Conservation (phyloP, 2,113 vertebrate species). For the Petroica traversi region DNA sequence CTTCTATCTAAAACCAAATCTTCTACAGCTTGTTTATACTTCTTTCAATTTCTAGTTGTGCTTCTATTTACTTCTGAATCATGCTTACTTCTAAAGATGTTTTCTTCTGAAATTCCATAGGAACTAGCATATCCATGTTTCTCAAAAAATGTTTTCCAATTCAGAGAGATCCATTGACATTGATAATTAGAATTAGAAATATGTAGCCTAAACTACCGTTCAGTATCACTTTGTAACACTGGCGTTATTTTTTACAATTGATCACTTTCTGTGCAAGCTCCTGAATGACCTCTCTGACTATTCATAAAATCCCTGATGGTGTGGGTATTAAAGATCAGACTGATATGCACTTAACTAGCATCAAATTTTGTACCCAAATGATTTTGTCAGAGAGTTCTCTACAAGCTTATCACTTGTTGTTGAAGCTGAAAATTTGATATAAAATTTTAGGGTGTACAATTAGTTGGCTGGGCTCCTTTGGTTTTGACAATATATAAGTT, state of each 20-base stretch:
- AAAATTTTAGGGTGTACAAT: background rate
- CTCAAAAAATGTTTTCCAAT: background rate
- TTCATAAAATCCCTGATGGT: background rate
- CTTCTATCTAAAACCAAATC: background rate
- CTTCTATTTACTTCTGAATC: background rate
- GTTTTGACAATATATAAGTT: background rate
- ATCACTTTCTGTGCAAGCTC: background rate
- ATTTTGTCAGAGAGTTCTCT: background rate
- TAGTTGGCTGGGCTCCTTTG: background rate
- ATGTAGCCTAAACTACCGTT: background rate
- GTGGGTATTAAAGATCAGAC: background rate
- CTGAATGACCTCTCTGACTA: background rate
- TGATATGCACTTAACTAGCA: background rate
- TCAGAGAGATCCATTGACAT: background rate
- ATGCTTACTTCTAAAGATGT: background rate
- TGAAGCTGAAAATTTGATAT: background rate
- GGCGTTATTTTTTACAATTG: too few relatives aligned
- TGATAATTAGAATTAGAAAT: background rate
- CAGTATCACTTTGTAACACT: too few relatives aligned
- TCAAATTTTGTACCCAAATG: background rate
- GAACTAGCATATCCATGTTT: background rate
- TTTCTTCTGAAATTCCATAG: background rate
- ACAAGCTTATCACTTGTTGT: background rate
- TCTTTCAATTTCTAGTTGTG: background rate
- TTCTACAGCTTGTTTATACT: background rate